Evolutionary conservation across 2,888 invertebrate species (phyloP), one percentile per base, ranked within the genome.

Genomic region (Cordylochernes scorpioides): DNA sequence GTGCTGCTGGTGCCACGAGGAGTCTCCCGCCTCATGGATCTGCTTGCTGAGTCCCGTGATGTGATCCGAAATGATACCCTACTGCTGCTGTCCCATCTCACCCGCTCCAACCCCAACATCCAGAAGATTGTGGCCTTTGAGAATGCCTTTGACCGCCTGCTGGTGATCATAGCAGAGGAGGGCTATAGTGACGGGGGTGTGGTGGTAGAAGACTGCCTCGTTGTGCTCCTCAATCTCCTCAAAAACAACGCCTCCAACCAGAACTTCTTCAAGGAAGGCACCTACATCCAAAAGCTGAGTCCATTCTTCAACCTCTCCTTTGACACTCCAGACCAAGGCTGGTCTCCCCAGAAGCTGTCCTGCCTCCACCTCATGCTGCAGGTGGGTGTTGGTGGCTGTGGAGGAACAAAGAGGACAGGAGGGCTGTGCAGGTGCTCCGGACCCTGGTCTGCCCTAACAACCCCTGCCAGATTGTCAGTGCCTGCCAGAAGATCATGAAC

Each of bases 71-170:
- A 94, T 51, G 88, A 91, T 58, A 80, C 82, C 0, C 56, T 99
- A 7, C 55, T 97, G 4, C 58, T 99, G 27, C 60, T 99, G 0
- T 78, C 78, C 39, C 78, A 84, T 46, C 55, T 99, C 43, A 91
- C 91, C 0, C 72, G 74, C 61, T 73, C 74, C 9, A 91, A 97
- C 57, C 77, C 86, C 0, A 91, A 86, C 52, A 84, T 94, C 45
- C 91, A 94, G 53, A 97, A 94, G 58, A 91, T 99, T 45, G 86
- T 99, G 0, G 91, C 94, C 0, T 99, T 94, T 52, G 94, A 99
- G 53, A 94, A 91, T 56, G 88, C 88, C 0, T 99, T 97, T 49
- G 91, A 91, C 53, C 65, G 77, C 41, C 59, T 99, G 16, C 73
- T 94, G 43, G 82, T 84, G 50, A 84, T 97, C 7, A 73, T 99